Evolutionary conservation across 2,888 invertebrate species (phyloP).

Genomic region (Papilio elwesi): DNA sequence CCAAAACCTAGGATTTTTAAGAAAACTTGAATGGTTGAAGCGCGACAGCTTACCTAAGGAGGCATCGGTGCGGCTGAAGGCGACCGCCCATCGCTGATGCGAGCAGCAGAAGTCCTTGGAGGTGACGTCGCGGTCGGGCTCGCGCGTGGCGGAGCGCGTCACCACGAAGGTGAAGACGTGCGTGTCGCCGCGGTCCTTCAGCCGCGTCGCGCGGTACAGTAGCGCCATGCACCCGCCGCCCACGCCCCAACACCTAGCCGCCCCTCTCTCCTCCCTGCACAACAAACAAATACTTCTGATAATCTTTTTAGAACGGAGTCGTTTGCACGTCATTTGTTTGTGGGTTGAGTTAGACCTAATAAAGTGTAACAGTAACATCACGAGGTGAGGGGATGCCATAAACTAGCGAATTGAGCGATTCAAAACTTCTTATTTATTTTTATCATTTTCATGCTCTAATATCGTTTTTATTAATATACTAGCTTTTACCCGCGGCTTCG

Average conservation of each 20-base stretch:
- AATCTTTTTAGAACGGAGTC: too few species aligned
- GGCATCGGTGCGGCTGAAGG: conserved; percentile 90
- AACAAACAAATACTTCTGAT: too few species aligned
- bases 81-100: conserved; percentile 92
- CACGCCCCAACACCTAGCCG: conserved; percentile 70
- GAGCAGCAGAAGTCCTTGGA: conserved; percentile 93
- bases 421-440: too few species aligned
- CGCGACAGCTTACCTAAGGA: conserved; percentile 77
- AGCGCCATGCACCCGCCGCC: conserved; percentile 87
- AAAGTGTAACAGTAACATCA: too few species aligned
- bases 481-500: too few species aligned
- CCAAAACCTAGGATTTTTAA: not conserved
- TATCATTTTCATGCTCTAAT: too few species aligned
- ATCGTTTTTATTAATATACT: too few species aligned
- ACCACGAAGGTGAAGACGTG: conserved; percentile 94
- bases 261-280: conserved; percentile 27
- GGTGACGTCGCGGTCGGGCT: conserved; percentile 91
- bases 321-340: too few species aligned
- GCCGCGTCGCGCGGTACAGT: conserved; percentile 91
- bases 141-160: conserved; percentile 90
- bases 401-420: too few species aligned
- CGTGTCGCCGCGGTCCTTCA: conserved; percentile 92
- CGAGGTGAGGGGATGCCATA: too few species aligned
- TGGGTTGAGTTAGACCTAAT: too few species aligned
- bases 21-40: not conserved